Evolutionary conservation across 1,140 invertebrate genomes (phyloP).

Genomic region (Neoseiulus cucumeris): DNA sequence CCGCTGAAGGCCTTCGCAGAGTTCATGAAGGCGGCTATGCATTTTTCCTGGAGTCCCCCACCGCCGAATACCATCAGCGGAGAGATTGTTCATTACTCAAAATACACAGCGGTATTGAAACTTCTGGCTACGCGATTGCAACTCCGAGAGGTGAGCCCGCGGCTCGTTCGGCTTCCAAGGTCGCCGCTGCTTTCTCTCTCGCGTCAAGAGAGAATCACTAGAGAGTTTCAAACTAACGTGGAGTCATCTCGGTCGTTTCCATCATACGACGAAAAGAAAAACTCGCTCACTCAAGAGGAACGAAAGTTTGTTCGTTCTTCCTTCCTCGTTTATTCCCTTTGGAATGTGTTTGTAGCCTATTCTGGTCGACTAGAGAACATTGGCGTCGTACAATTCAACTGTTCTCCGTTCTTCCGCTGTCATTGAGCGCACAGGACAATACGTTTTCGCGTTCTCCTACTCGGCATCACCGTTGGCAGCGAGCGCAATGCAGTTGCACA

Average conservation of each 20-base stretch:
- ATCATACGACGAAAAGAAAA: neutral
- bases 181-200: neutral
- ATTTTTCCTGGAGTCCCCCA: neutral
- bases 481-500: too few species aligned
- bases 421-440: too few species aligned
- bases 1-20: neutral
- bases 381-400: too few species aligned
- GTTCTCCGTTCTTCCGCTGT: too few species aligned
- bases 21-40: neutral
- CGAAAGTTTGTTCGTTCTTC: too few species aligned
- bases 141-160: constrained; percentile 2
- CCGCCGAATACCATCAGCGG: constrained; percentile 1
- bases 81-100: neutral
- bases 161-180: neutral
- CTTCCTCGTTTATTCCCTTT: too few species aligned
- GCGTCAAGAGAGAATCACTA: neutral
- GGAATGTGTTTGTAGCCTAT: too few species aligned
- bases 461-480: too few species aligned
- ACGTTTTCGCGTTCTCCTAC: too few species aligned
- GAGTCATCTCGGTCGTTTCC: neutral
- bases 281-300: neutral
- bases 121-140: neutral
- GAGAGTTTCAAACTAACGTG: neutral
- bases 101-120: neutral
- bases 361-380: too few species aligned